These are phyloP conservation scores for Stegastes partitus DNA, from an alignment of 2,113 vertebrate genomes.

Conservation along the genomic window DNA sequence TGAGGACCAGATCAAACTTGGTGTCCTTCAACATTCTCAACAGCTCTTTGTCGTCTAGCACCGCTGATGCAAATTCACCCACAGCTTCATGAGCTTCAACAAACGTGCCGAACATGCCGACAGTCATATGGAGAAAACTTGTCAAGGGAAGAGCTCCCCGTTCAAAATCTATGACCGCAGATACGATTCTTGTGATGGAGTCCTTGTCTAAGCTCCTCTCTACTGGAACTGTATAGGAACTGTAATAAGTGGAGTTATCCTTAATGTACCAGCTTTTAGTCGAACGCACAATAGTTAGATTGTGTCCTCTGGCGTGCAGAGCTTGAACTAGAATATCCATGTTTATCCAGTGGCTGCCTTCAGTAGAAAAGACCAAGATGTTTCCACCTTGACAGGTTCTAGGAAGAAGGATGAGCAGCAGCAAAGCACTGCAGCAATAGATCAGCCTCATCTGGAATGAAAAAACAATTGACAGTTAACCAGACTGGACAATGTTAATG, in stretches of 20 bases:
- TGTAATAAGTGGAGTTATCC: slow-evolving; percentile 51
- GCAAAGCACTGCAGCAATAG: slow-evolving; percentile 28
- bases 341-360: slow-evolving; percentile 79
- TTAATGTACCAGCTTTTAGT: slow-evolving; percentile 67
- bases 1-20: slow-evolving; percentile 72
- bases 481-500: too few relatives aligned
- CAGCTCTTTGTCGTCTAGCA: slow-evolving; percentile 57
- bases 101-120: slow-evolving; percentile 13
- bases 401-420: slow-evolving; percentile 38
- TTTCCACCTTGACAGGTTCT: slow-evolving; percentile 57
- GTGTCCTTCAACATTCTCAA: slow-evolving; percentile 6
- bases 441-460: slow-evolving; percentile 53
- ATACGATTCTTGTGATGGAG: not conserved
- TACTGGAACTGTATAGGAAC: slow-evolving; percentile 45
- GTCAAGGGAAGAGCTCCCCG: slow-evolving; percentile 29
- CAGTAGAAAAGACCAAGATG: slow-evolving; percentile 65
- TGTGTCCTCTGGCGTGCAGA: slow-evolving; percentile 66
- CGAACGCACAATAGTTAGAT: slow-evolving; percentile 55
- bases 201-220: slow-evolving; percentile 19
- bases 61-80: slow-evolving; percentile 10
- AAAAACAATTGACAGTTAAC: not conserved
- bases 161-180: slow-evolving; percentile 2
- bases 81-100: not conserved
- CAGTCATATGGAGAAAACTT: not conserved
- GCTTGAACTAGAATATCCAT: slow-evolving; percentile 67